Evolutionary conservation across 2,113 vertebrate genomes (phyloP).

Genomic region (Hirundichthys speculiger): DNA sequence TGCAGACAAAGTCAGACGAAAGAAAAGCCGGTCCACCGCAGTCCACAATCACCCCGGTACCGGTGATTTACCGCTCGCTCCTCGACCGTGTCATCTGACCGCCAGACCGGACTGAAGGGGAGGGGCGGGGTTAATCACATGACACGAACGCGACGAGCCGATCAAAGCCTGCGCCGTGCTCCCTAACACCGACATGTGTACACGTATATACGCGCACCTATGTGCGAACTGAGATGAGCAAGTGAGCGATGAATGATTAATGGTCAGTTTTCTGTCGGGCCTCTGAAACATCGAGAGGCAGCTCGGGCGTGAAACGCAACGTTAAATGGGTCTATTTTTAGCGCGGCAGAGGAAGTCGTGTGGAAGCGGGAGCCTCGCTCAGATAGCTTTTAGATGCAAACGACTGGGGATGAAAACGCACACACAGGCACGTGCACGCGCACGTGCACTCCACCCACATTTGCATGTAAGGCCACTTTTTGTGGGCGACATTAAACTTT

Average conservation of each 20-base stretch:
- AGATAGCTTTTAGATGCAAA: slow-evolving; percentile 67
- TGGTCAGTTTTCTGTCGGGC: slow-evolving; percentile 66
- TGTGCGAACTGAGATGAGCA: slow-evolving; percentile 48
- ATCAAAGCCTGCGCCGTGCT: not conserved
- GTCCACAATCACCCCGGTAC: no score
- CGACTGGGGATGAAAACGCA: slow-evolving; percentile 25
- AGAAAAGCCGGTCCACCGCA: no score
- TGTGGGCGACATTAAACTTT: slow-evolving; percentile 65
- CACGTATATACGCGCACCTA: not conserved
- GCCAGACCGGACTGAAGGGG: no score
- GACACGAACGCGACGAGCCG: no score
- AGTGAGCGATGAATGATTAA: slow-evolving; percentile 70
- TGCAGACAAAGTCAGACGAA: no score
- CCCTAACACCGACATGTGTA: not conserved
- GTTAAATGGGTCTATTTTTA: slow-evolving; percentile 78
- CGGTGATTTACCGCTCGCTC: no score
- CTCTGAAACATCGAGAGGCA: slow-evolving; percentile 72
- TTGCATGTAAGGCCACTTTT: slow-evolving; percentile 72
- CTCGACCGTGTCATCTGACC: no score
- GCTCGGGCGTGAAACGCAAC: slow-evolving; percentile 74
- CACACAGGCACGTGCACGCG: no score
- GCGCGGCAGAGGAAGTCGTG: slow-evolving; percentile 52
- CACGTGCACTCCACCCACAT: slow-evolving; percentile 51
- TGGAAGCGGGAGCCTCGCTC: slow-evolving; percentile 51
- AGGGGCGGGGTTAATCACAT: no score